Percentiles rank a stretch among this genome's conserved stretches.
phyloP scores from a whole-genome alignment of 2,888 invertebrate genomes.

The Parasteatoda lunata region DNA sequence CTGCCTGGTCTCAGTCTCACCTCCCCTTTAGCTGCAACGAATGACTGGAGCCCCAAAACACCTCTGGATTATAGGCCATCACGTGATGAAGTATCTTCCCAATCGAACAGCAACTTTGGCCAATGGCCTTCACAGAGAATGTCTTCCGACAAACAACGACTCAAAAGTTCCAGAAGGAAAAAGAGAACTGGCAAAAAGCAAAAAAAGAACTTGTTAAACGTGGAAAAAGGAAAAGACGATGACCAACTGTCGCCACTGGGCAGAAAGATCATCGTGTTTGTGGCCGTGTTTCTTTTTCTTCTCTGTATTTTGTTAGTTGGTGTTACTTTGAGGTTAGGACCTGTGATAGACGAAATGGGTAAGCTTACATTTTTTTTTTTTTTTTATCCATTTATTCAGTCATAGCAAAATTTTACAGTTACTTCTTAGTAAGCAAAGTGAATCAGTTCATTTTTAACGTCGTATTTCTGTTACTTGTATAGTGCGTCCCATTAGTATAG shows the following conservation, averaged over 20 bases:
- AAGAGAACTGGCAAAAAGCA: slow-evolving; percentile 27
- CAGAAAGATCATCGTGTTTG: slow-evolving; percentile 56
- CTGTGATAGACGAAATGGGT: slow-evolving; percentile 68
- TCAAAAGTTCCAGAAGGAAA: slow-evolving; percentile 42
- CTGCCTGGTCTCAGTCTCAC: slow-evolving; percentile 41
- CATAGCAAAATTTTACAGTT: too few species aligned
- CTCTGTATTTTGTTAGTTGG: slow-evolving; percentile 62
- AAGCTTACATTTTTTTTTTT: slow-evolving; percentile 18
- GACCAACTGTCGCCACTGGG: slow-evolving; percentile 61
- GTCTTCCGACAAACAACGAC: slow-evolving; percentile 52
- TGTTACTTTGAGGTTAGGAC: slow-evolving; percentile 59
- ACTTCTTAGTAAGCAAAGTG: too few species aligned
- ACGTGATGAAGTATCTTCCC: slow-evolving; percentile 37
- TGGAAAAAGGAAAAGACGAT: slow-evolving; percentile 35
- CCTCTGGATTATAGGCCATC: slow-evolving; percentile 18
- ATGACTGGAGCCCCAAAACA: slow-evolving; percentile 39
- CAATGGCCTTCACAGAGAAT: slow-evolving; percentile 28
- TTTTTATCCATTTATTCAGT: neutral
- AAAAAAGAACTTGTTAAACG: slow-evolving; percentile 10
- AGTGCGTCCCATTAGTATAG: too few species aligned
- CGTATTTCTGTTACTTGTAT: too few species aligned
- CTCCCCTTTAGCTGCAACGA: slow-evolving; percentile 22
- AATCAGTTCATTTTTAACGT: too few species aligned
- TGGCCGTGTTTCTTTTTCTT: slow-evolving; percentile 57
- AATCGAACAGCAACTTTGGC: slow-evolving; percentile 57